Base-by-base conservation (phyloP, 2,888 invertebrate species). In the Luperina testacea region DNA sequence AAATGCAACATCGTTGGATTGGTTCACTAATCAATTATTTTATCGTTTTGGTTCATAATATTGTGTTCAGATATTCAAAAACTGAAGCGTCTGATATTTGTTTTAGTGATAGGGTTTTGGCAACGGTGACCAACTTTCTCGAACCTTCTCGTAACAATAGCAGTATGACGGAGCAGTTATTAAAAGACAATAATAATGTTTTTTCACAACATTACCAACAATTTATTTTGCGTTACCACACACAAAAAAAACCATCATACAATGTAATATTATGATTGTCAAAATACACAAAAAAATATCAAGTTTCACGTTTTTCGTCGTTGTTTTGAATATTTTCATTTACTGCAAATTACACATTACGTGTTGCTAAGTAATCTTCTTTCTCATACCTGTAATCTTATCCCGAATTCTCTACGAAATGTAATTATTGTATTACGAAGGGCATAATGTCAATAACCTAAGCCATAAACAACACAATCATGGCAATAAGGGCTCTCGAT, bases 401-500 rank as follows among this genome's bases (percentile, higher is more conserved):
- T 15, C 2, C 2, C n/a, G n/a, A n/a, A n/a, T n/a, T n/a, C 11
- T 48, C 48, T 6, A 48, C 15, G 2, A 75, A 80, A 84, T 80
- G 27, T 69, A 65, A 59, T 57, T n/a, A 75, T 51, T 32, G 61
- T 48, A 71, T 59, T 67, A 71, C 32, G 61, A 72, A 74, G 51
- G 59, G 38, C 61, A 71, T n/a, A 59, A 59, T 38, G 87, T 78
- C 85, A 88, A 87, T 83, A 85, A 80, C 79, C 78, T 57, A 72
- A 79, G 82, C 81, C 83, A 82, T 89, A 90, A 89, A 87, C 82
- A 85, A 80, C 77, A 74, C 87, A 89, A 87, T 89, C 83, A 73
- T 78, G 71, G 69, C 78, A 70, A 78, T 88, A 80, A 83, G 81
- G 76, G 85, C 77, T 83, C 69, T 82, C 78, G 84, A 87, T 91